Percentiles rank a stretch among this genome's conserved stretches.
Evolutionary conservation across 2,888 invertebrate genomes (phyloP).

Genomic region (Stenotaenia linearis): DNA sequence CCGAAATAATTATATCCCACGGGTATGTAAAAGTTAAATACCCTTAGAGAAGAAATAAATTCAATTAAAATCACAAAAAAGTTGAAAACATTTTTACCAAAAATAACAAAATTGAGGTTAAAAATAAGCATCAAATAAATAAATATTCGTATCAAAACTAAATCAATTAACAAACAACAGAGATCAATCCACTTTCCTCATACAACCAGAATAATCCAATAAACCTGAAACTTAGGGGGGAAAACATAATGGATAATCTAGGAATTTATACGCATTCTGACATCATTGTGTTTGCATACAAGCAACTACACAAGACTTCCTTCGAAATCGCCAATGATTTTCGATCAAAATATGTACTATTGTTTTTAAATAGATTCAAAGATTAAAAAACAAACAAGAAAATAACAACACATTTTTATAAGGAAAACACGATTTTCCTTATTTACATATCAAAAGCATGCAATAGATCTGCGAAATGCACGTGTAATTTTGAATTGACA

Average conservation of each 20-base stretch:
- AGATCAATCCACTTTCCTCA: not conserved
- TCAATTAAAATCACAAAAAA: not conserved
- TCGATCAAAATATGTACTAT: too few species aligned
- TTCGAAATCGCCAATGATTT: too few species aligned
- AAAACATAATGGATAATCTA: not conserved
- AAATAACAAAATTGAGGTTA: too few species aligned
- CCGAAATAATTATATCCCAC: too few species aligned
- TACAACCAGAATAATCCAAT: not conserved
- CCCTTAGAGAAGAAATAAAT: not conserved
- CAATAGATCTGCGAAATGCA: not conserved
- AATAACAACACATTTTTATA: not conserved
- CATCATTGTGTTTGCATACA: not conserved
- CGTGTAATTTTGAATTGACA: not conserved
- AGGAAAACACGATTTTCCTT: not conserved
- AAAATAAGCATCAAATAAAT: too few species aligned
- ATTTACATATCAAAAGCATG: not conserved
- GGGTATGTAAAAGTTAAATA: not conserved
- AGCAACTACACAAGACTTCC: not conserved
- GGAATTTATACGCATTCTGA: conserved; percentile 2
- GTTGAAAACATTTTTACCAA: too few species aligned
- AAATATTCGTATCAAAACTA: too few species aligned
- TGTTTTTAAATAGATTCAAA: too few species aligned
- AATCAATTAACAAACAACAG: not conserved
- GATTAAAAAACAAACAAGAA: not conserved
- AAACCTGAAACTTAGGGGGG: not conserved